These are phyloP conservation scores for Phocides pigmalion DNA, from an alignment of 1,140 invertebrate species.

Conservation along the genomic window DNA sequence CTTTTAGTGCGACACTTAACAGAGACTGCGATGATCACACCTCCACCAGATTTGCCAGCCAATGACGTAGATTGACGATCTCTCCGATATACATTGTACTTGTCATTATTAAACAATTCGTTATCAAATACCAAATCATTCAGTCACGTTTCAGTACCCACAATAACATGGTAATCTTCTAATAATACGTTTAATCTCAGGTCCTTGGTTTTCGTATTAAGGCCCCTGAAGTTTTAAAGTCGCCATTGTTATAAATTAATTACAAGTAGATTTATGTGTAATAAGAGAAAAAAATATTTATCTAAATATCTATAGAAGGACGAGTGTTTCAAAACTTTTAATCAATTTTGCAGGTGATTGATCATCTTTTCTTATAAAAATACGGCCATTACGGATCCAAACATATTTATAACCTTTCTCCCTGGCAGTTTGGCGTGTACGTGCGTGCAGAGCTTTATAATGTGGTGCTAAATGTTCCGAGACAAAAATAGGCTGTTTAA, in stretches of 20 bases:
- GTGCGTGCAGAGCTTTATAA: conserved; percentile 39
- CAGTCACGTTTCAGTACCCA: conserved; percentile 42
- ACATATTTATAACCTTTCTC: conserved; percentile 41
- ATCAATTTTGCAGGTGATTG: conserved; percentile 38
- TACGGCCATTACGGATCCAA: conserved; percentile 46
- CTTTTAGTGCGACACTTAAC: conserved; percentile 23
- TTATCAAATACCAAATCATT: conserved; percentile 32
- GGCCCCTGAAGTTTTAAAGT: conserved; percentile 41
- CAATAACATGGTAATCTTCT: conserved; percentile 37
- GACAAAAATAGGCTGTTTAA: conserved; percentile 35
- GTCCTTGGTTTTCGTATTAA: conserved; percentile 42
- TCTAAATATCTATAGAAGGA: conserved; percentile 33
- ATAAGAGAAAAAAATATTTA: no score
- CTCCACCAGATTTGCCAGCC: conserved; percentile 33
- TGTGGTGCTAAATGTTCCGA: conserved; percentile 43
- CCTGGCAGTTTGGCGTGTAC: no score
- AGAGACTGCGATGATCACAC: conserved; percentile 37
- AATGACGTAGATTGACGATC: conserved; percentile 32
- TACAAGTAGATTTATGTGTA: no score
- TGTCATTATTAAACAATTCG: conserved; percentile 39
- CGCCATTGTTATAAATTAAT: conserved; percentile 1
- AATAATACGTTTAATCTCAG: conserved; percentile 21
- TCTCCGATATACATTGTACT: conserved; percentile 37
- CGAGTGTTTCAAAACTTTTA: conserved; percentile 30
- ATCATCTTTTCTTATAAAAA: conserved; percentile 42